Conservation (phyloP, 1,140 invertebrate species). For the Radopholus similis region DNA sequence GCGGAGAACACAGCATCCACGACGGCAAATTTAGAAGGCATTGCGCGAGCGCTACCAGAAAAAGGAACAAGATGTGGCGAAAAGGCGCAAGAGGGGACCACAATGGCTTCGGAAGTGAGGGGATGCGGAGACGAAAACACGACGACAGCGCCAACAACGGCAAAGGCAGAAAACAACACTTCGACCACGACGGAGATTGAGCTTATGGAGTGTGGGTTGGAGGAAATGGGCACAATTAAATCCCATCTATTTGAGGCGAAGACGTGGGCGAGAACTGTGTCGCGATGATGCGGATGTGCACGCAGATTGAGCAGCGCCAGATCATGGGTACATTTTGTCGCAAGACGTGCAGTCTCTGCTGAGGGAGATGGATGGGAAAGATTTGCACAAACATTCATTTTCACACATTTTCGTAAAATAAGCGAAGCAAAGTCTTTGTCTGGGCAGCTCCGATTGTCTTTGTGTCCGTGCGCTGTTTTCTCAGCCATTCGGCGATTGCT, state of each 20-base stretch:
- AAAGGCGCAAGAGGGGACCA: neutral
- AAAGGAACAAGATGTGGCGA: neutral
- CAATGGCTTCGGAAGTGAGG: neutral
- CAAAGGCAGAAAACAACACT: neutral
- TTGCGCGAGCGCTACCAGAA: neutral
- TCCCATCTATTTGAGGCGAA: neutral
- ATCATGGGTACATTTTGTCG: slow-evolving; percentile 14
- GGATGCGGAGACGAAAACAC: neutral
- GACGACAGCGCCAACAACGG: neutral
- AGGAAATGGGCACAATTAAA: neutral
- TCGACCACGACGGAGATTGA: neutral
- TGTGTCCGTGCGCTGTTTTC: too few relatives aligned
- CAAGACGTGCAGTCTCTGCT: slow-evolving; percentile 17
- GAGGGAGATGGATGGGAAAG: too few relatives aligned
- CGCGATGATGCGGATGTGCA: slow-evolving; percentile 9
- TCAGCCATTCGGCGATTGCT: too few relatives aligned
- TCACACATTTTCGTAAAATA: too few relatives aligned
- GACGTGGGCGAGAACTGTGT: slow-evolving; percentile 10
- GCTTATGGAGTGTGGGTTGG: neutral
- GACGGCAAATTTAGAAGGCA: too few relatives aligned
- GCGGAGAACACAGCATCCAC: neutral
- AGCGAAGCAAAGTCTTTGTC: too few relatives aligned
- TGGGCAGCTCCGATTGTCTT: too few relatives aligned
- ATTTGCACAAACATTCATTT: too few relatives aligned
- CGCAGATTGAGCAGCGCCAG: neutral